phyloP scores from a whole-genome alignment of 2,888 invertebrate species.

The Margaritifera margaritifera region DNA sequence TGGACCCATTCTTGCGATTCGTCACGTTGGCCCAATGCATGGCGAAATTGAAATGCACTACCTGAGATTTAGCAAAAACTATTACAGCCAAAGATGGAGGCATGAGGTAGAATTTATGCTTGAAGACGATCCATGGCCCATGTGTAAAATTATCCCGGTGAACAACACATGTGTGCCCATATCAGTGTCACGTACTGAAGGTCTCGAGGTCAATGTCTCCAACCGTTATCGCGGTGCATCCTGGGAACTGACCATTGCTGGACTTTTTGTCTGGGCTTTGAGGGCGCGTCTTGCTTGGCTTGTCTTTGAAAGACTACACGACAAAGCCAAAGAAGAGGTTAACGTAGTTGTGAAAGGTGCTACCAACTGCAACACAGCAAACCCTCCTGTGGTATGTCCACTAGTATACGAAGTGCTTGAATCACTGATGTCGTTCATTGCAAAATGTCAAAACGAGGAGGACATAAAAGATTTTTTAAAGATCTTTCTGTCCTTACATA shows the following conservation, averaged over 20 bases:
- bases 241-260: slow-evolving; percentile 48
- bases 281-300: slow-evolving; percentile 45
- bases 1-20: slow-evolving; percentile 40
- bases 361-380: slow-evolving; percentile 24
- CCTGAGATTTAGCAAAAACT: slow-evolving; percentile 41
- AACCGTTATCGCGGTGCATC: slow-evolving; percentile 44
- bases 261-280: slow-evolving; percentile 48
- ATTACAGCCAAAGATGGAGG: slow-evolving; percentile 38
- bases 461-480: slow-evolving; percentile 40
- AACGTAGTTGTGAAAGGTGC: slow-evolving; percentile 34
- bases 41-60: slow-evolving; percentile 37
- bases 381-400: slow-evolving; percentile 38
- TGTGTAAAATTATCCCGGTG: slow-evolving; percentile 43
- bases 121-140: slow-evolving; percentile 52
- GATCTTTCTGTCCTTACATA: slow-evolving; percentile 40
- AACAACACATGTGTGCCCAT: slow-evolving; percentile 32
- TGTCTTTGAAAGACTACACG: slow-evolving; percentile 47
- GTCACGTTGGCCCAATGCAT: slow-evolving; percentile 14
- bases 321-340: slow-evolving; percentile 39
- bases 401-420: slow-evolving; percentile 41
- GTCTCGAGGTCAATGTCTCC: slow-evolving; percentile 27
- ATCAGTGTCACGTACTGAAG: slow-evolving; percentile 22
- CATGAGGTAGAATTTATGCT: slow-evolving; percentile 53
- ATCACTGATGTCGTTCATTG: slow-evolving; percentile 40
- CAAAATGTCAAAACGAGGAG: slow-evolving; percentile 48